Base-by-base conservation (phyloP, 1,140 invertebrate species). In the Dendroctonus valens region DNA sequence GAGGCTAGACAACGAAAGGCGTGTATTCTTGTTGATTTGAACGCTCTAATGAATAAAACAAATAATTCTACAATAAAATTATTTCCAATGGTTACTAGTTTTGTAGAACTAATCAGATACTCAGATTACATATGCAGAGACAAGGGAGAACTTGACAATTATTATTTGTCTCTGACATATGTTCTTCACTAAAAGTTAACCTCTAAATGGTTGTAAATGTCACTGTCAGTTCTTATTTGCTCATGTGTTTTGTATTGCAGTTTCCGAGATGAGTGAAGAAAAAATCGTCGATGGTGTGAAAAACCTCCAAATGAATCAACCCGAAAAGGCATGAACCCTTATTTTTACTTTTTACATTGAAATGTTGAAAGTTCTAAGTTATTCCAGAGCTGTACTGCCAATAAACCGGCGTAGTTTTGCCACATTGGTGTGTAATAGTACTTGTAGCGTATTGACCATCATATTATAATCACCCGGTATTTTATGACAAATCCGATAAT, bases 291-390 rank as follows among this genome's bases (percentile, higher is more conserved):
- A 65, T 51, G n/a, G 8, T 15, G 41, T 65, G 15, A 76, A 86
- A 79, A 84, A 84, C 67, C 74, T 86, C 69, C 81, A 83, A 76
- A 78, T 86, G 59, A 81, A 83, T 72, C 70, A 70, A 59, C 75
- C 77, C 40, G 84, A 87, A 83, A 87, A 87, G 86, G 86, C 86
- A 88, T 81, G 86, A 82, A 68, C 48, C 79, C 79, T 79, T 81
- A 75, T 81, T 79, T 74, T 78, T 79, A 72, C 70, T 75, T 72
- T 74, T 70, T 69, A 67, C 41, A 70, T 69, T 67, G 64, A 49
- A 77, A 81, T 84, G 81, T 73, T 80, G 71, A 84, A 82, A 77
- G 74, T 82, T 79, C 81, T 84, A 71, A 80, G 77, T 80, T 75
- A 73, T 80, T 66, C 79, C 79, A 81, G 77, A 77, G 77, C 77